Percentiles rank a stretch among this genome's conserved stretches.
Evolutionary conservation across 37 sponge, comb jelly and placozoan species (phyloP).

Genomic region (Agelas oroides): DNA sequence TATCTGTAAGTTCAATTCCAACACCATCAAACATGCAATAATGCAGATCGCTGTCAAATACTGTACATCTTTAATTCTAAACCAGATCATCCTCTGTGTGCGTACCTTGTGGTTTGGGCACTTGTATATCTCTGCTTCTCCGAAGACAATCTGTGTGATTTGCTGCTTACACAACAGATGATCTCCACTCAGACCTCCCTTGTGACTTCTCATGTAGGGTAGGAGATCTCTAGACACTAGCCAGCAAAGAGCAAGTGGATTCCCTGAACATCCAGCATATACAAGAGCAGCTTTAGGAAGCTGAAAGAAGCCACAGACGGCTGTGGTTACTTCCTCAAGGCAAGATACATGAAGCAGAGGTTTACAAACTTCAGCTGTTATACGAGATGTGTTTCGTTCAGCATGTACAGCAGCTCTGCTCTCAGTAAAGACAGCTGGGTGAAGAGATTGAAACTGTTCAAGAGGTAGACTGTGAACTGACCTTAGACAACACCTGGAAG

Average conservation of each 20-base stretch:
- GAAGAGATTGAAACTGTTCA: neutral
- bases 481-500: no score
- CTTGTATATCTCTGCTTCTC: neutral
- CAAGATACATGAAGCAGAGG: neutral
- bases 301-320: neutral
- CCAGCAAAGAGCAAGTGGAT: neutral
- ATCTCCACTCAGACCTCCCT: neutral
- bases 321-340: neutral
- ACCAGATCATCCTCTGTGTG: no score
- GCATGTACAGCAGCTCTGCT: no score
- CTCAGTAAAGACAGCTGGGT: neutral
- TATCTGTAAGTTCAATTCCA: no score
- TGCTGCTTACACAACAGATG: neutral
- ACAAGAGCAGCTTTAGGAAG: neutral
- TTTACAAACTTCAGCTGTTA: neutral
- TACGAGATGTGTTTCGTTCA: neutral
- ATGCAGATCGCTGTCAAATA: no score
- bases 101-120: neutral
- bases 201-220: neutral
- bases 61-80: no score
- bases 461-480: no score
- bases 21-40: no score
- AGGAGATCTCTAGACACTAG: neutral
- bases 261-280: neutral
- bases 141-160: neutral